These are phyloP conservation scores for Tetrapedia diversipes DNA, from an alignment of 2,888 invertebrate genomes.

Conservation along the genomic window DNA sequence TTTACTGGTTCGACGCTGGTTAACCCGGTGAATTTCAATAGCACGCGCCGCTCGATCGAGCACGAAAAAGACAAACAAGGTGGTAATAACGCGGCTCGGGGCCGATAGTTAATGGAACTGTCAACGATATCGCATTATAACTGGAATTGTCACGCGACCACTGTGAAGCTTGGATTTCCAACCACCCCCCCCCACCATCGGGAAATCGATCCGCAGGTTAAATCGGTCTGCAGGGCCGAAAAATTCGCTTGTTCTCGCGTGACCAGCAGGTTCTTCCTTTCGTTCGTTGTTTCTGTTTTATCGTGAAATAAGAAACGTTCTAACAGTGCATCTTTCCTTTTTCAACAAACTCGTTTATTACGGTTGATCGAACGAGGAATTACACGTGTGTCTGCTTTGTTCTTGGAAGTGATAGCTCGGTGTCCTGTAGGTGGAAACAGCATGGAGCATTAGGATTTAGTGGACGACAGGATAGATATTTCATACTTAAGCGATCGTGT, in stretches of 20 bases:
- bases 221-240: conserved; percentile 60
- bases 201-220: conserved; percentile 67
- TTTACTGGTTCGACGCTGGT: conserved; percentile 49
- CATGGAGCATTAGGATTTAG: not conserved
- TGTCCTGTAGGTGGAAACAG: not conserved
- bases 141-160: conserved; percentile 56
- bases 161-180: conserved; percentile 19
- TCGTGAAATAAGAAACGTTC: too few relatives aligned
- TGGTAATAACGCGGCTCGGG: conserved; percentile 58
- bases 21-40: conserved; percentile 47
- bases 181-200: conserved; percentile 44
- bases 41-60: conserved; percentile 49
- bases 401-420: too few relatives aligned
- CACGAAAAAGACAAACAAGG: conserved; percentile 63
- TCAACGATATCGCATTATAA: conserved; percentile 62
- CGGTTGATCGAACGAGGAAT: too few relatives aligned
- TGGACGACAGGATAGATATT: not conserved
- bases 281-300: conserved; percentile 15
- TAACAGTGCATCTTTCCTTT: too few relatives aligned
- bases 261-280: conserved; percentile 65
- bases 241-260: conserved; percentile 63
- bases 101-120: conserved; percentile 60
- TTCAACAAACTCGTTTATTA: too few relatives aligned
- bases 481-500: not conserved
- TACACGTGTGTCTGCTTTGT: too few relatives aligned